phyloP scores from a whole-genome alignment of 1,140 invertebrate genomes.

The Bursaphelenchus mucronatus region DNA sequence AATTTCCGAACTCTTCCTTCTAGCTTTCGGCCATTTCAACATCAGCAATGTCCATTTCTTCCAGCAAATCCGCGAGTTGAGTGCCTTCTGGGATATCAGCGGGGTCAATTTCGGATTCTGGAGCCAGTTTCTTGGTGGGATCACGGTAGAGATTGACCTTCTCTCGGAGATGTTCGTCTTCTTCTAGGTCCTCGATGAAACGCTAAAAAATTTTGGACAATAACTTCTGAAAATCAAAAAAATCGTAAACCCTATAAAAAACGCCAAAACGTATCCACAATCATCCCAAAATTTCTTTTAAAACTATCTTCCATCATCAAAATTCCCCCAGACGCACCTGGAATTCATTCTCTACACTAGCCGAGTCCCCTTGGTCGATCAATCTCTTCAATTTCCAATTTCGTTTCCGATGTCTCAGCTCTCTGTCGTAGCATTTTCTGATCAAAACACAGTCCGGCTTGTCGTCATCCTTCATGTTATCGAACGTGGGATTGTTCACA shows the following conservation, averaged over 20 bases:
- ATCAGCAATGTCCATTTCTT: constrained; percentile 71
- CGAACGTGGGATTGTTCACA: constrained; percentile 54
- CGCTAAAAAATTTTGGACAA: constrained; percentile 30
- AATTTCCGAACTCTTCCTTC: too few species aligned
- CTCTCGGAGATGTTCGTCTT: constrained; percentile 79
- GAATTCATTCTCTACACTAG: constrained; percentile 53
- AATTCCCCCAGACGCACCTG: constrained; percentile 28
- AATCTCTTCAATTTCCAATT: constrained; percentile 87
- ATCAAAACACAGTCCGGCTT: constrained; percentile 67
- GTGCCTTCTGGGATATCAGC: constrained; percentile 73
- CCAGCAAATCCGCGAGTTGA: constrained; percentile 92
- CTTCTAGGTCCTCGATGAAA: constrained; percentile 94
- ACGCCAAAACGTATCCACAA: background rate
- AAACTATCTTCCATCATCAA: background rate
- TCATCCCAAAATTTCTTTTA: too few species aligned
- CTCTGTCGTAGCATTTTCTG: constrained; percentile 83
- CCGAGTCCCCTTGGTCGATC: constrained; percentile 63
- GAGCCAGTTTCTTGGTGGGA: constrained; percentile 38
- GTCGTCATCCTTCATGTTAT: constrained; percentile 48
- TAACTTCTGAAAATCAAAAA: background rate
- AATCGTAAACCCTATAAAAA: background rate
- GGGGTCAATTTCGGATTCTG: background rate
- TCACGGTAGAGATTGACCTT: constrained; percentile 89
- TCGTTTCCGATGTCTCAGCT: constrained; percentile 70
- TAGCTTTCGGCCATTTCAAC: constrained; percentile 39